phyloP scores from a whole-genome alignment of 2,888 invertebrate species.

The Sarcophaga carnaria region DNA sequence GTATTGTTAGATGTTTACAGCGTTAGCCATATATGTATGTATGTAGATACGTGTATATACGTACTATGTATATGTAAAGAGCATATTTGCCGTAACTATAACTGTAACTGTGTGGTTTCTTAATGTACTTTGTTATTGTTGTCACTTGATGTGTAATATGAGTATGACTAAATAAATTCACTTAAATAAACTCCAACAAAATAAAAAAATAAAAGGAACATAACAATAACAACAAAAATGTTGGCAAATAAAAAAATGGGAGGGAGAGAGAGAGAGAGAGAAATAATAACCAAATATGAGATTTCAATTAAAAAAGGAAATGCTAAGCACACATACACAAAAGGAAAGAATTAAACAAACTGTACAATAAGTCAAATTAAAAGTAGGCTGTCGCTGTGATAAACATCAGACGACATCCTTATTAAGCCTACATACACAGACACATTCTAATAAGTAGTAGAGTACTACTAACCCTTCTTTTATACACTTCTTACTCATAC shows the following conservation, averaged over 20 bases:
- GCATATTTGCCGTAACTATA: too few species aligned
- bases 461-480: not conserved
- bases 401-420: constrained; percentile 65
- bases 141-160: constrained; percentile 65
- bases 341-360: constrained; percentile 29
- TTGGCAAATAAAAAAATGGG: constrained; percentile 34
- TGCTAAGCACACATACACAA: constrained; percentile 15
- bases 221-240: constrained; percentile 23
- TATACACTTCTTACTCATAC: not conserved
- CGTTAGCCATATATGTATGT: not conserved
- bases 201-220: not conserved
- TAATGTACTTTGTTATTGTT: constrained; percentile 58
- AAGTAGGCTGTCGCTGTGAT: constrained; percentile 55
- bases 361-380: constrained; percentile 66
- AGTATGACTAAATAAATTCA: constrained; percentile 64
- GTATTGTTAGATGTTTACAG: too few species aligned
- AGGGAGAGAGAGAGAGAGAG: constrained; percentile 12
- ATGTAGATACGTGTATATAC: not conserved
- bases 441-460: not conserved
- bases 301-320: constrained; percentile 68
- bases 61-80: not conserved
- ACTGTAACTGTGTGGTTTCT: constrained; percentile 26
- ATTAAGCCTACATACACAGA: constrained; percentile 22
- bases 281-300: constrained; percentile 42
- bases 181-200: constrained; percentile 12